Percentiles rank a stretch among this genome's conserved stretches.
phyloP scores from a whole-genome alignment of 2,888 invertebrate species.

The Ochlodes sylvanus region DNA sequence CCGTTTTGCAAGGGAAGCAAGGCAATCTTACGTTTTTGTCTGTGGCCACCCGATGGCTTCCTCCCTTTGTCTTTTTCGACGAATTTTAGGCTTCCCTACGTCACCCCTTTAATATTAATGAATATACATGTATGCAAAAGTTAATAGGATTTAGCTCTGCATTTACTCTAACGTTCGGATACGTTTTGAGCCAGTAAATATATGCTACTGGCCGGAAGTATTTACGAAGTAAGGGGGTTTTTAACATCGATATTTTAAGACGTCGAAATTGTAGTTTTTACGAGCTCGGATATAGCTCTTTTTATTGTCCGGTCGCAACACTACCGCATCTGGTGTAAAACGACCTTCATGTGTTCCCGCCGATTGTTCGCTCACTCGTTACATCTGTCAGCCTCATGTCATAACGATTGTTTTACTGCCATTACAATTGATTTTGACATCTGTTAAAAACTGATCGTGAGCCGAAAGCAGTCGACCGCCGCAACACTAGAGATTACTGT shows the following conservation, averaged over 20 bases:
- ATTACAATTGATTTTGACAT: conserved; percentile 43
- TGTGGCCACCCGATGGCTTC: conserved; percentile 75
- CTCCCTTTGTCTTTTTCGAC: conserved; percentile 76
- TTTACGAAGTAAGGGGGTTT: neutral
- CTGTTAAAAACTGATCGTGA: conserved; percentile 38
- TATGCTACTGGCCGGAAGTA: neutral
- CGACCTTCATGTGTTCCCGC: conserved; percentile 45
- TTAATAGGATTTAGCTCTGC: conserved; percentile 31
- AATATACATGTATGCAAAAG: conserved; percentile 60
- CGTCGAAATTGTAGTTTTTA: neutral
- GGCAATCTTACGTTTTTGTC: conserved; percentile 68
- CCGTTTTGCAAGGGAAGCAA: conserved; percentile 63
- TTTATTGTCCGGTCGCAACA: neutral
- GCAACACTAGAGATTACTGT: conserved; percentile 2
- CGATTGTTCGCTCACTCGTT: conserved; percentile 44
- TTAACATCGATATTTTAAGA: neutral
- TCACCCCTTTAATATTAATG: conserved; percentile 65
- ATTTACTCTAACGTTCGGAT: conserved; percentile 4
- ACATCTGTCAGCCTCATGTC: conserved; percentile 58
- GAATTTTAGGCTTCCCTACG: conserved; percentile 73
- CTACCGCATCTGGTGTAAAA: conserved; percentile 47
- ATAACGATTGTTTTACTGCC: conserved; percentile 48
- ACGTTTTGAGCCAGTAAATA: neutral
- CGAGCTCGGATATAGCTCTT: conserved; percentile 4
- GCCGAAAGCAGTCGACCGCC: conserved; percentile 20